Base-by-base conservation (phyloP, 2,797 vertebrate genomes). In the Mastacembelus armatus region DNA sequence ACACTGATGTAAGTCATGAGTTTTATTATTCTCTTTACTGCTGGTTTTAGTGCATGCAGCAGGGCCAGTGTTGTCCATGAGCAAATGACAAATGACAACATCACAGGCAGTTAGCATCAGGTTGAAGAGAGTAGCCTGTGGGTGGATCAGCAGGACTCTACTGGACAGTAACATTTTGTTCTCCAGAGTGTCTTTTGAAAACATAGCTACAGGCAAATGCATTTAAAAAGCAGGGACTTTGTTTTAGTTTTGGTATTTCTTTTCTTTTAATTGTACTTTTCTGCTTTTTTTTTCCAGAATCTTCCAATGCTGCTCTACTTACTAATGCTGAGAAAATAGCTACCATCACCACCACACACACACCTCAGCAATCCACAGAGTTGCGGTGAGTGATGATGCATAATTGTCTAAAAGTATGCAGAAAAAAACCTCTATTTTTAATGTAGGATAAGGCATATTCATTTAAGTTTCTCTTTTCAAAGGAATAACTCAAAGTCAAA, bases 251-350 rank as follows among this genome's bases (percentile, higher is more conserved):
- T 3, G 1, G 30, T 60, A 30, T 4, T 24, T 30, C 48, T 12
- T 16, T 4, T 18, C 11, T 29, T 42, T 47, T 5, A 3, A 1
- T 19, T 36, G 11, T 10, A 35, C 63, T 3, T 47, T 30, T 40
- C 1, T 16, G 1, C 66, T 60, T 3, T 58, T 10, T 78, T 26
- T 62, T 48, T 68, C 26, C 87, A 98, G 97, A 98, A 88, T 96
- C 96, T 77, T 98, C 97, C 66, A 98, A 98, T 74, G 96, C 96
- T 81, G 96, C 96, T 77, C 92, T 98, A 92, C 89, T 98, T 88
- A 98, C 97, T 83, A 98, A 98, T 36, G 96, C 97, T 10, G 97
- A 98, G 93, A 98, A 98, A 93, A 98, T 98, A 21, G 96, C 97
- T 76, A 98, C 97, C 75, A 98, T 98, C 90, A 98, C 97, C 89